These are phyloP conservation scores for Prunella strophiata DNA, from an alignment of 2,797 vertebrate species.

Conservation along the genomic window DNA sequence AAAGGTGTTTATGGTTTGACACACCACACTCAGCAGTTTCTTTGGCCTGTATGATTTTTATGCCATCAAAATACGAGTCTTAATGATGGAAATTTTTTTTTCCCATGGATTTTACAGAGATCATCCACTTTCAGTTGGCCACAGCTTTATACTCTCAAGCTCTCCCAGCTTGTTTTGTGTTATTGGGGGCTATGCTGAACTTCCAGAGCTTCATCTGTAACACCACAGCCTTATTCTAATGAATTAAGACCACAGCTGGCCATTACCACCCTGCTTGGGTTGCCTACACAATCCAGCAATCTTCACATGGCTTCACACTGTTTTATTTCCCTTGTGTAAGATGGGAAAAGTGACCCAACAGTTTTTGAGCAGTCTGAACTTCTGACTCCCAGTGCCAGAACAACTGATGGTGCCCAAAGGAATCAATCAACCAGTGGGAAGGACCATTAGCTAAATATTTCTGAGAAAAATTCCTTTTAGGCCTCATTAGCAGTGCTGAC, in stretches of 20 bases:
- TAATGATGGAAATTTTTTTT: neutral
- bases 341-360: neutral
- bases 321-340: neutral
- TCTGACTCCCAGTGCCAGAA: neutral
- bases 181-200: neutral
- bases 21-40: fast-evolving
- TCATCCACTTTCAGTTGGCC: neutral
- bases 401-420: neutral
- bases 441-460: neutral
- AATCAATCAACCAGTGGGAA: neutral
- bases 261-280: neutral
- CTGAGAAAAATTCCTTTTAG: neutral
- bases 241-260: neutral
- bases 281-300: neutral
- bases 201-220: neutral
- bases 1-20: neutral
- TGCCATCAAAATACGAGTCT: neutral
- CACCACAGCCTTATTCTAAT: neutral
- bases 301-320: neutral
- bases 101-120: neutral
- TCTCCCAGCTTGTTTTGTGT: neutral
- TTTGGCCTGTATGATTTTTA: neutral
- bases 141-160: neutral
- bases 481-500: neutral
- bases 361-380: neutral